Evolutionary conservation across 2,888 invertebrate genomes (phyloP), one percentile per base, ranked within the genome.

Genomic region (Meghimatium bilineatum): DNA sequence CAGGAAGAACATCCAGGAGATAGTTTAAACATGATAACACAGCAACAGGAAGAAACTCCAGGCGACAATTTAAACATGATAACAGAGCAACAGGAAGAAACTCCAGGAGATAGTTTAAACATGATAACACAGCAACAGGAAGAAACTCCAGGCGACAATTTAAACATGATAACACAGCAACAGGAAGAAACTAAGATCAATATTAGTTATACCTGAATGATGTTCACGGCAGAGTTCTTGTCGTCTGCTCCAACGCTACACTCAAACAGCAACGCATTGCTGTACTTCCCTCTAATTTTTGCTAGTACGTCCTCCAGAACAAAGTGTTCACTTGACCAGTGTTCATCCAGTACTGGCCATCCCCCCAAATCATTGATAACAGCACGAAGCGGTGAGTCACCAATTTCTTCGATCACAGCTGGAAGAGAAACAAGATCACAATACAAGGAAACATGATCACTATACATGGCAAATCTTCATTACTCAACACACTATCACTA

Each of bases 281-380:
- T 96, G 93, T 91, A 92, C 32, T 85, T 80, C 26, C 86, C 88
- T 17, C 91, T 81, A 72, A 93, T 87, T 67, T 87, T 84, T 34
- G 89, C 91, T 12, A 93, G 84, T 6, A 89, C 79, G 12, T 88
- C 87, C 76, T 93, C 93, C 74, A 92, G 93, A 63, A 94, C 94
- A 23, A 93, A 91, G 2, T 84, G 77, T 0, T 95, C 95, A 0
- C 95, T 95, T 74, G 93, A 93, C 96, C 96, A 97, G 77, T 94
- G 92, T 14, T 93, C 88, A 85, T 95, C 95, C 56, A 96, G 95
- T 71, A 97, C 96, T 0, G 97, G 97, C 97, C 97, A 97, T 38
- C 97, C 97, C 17, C 97, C 78, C 34, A 78, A 6, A 29, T 78
- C 78, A 26, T 29, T 36, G 23, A 78, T 60, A 0, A 93, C 96